Evolutionary conservation across 2,113 vertebrate genomes (phyloP), one percentile per base, ranked within the genome.

Genomic region (Percopsis transmontana): DNA sequence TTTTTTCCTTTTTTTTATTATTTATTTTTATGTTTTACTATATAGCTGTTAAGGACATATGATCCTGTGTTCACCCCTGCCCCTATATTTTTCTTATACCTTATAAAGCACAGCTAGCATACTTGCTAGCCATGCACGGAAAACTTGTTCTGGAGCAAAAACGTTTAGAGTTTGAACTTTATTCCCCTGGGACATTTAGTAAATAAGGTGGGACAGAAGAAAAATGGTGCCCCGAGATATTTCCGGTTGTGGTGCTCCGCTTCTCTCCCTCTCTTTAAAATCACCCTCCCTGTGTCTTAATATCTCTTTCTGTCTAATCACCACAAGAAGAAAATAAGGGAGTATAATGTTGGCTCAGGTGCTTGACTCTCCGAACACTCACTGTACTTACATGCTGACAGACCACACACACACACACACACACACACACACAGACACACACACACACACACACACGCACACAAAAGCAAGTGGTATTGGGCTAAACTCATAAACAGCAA

Each of bases 271-370:
- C 40, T 20, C 23, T 50, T 27, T 59, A 27, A 23, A 19, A 16
- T 19, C 5, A 41, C 50, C 33, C 13, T 53, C 48, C 21, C 23
- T 58, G 33, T 56, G n/a, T 38, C 66, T 61, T 24, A 51, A 41
- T 80, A 61, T 83, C 59, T 81, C 66, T 66, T 69, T 64, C 58
- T 63, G 56, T 72, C 62, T 54, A 40, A 1, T 51, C 21, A 1
- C 23, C 5, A 18, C 69, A 66, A 39, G 39, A 75, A 59, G 59
- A 61, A 66, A 62, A 77, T 33, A 71, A 80, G 60, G 82, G 82
- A 87, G 82, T 84, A 75, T 57, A n/a, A n/a, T 87, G 85, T 87
- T 85, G 76, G 77, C 85, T 77, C 84, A 90, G 85, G 85, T 88
- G 88, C 77, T 58, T 67, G 72, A 84, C 80, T 76, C 77, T 86